A percentile compares a stretch with the other conserved stretches of the same genome.
Conservation (phyloP, 1,140 invertebrate species). For the Papilio polytes region DNA sequence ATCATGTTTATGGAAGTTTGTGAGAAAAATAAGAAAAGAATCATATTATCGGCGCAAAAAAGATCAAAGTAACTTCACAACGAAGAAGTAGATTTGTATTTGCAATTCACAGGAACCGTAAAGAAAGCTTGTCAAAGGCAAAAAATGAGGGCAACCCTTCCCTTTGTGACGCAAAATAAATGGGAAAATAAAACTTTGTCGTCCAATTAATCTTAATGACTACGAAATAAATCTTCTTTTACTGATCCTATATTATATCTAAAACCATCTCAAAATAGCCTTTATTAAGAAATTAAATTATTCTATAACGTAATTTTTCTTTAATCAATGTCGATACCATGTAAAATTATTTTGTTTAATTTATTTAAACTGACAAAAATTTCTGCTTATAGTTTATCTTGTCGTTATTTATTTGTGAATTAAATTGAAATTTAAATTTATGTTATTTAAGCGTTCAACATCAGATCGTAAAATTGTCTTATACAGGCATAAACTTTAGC, state of each 20-base stretch:
- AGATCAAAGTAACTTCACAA: slow-evolving; percentile 23
- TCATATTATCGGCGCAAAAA: not conserved
- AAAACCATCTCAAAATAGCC: not conserved
- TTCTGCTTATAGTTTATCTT: no score
- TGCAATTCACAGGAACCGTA: slow-evolving; percentile 20
- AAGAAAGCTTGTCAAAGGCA: slow-evolving; percentile 25
- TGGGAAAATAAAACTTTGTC: slow-evolving; percentile 18
- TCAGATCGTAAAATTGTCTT: not conserved
- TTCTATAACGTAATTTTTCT: not conserved
- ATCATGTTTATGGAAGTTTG: not conserved
- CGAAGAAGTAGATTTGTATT: slow-evolving; percentile 16
- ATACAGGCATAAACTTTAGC: not conserved
- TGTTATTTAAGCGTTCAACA: not conserved
- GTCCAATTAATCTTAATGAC: slow-evolving; percentile 24
- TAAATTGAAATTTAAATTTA: no score
- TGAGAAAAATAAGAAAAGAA: slow-evolving; percentile 5
- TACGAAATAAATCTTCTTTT: slow-evolving; percentile 25
- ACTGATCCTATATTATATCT: not conserved
- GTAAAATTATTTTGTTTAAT: not conserved
- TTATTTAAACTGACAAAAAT: no score
- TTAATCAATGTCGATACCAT: not conserved
- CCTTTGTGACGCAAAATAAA: slow-evolving; percentile 18
- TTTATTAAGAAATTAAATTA: not conserved
- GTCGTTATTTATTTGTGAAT: no score
- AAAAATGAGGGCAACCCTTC: slow-evolving; percentile 25